Evolutionary conservation across 2,113 vertebrate genomes (phyloP).

Genomic region (Scopus umbretta): DNA sequence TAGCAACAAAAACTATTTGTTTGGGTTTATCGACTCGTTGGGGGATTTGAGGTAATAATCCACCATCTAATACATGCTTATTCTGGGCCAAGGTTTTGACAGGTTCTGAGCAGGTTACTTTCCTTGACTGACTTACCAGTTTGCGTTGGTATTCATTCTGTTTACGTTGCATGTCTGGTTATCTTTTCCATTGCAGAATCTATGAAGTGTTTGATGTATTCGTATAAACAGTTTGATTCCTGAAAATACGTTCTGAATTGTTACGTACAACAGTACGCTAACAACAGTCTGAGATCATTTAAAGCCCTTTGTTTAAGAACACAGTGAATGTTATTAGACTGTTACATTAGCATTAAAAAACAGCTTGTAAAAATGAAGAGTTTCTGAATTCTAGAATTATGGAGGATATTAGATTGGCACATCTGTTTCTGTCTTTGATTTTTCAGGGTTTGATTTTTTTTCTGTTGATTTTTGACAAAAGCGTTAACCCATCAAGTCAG

Average conservation of each 20-base stretch:
- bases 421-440: neutral
- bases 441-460: neutral
- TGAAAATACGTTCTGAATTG: constrained; percentile 8
- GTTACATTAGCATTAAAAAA: neutral
- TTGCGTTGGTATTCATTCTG: neutral
- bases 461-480: neutral
- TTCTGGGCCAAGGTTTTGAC: neutral
- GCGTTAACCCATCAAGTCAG: neutral
- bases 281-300: neutral
- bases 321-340: neutral
- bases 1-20: neutral
- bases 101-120: neutral
- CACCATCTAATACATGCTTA: neutral
- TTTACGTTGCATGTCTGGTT: neutral
- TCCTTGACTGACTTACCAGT: neutral
- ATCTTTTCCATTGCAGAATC: neutral
- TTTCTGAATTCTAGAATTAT: neutral
- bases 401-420: neutral
- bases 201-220: neutral
- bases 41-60: neutral
- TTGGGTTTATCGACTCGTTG: neutral
- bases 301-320: neutral
- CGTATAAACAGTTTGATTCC: neutral
- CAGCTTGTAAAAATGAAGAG: neutral
- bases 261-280: neutral